These are phyloP conservation scores for Chiloscyllium punctatum DNA, from an alignment of 2,797 vertebrate species.

Conservation along the genomic window DNA sequence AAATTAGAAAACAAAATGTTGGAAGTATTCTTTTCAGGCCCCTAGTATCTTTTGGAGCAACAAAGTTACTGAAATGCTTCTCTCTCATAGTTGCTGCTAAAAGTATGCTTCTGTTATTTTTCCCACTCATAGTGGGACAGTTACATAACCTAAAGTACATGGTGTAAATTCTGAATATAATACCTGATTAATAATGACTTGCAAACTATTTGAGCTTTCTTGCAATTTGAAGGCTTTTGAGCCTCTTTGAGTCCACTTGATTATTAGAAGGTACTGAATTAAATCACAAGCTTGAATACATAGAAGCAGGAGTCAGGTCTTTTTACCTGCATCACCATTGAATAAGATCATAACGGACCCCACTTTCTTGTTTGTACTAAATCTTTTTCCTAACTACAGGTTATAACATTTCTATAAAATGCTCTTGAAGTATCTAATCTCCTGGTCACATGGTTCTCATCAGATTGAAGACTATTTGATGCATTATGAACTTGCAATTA, in stretches of 20 bases:
- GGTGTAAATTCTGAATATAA: background rate
- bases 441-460: background rate
- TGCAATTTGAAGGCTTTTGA: background rate
- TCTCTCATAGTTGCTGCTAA: background rate
- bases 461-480: background rate
- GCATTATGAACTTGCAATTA: background rate
- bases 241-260: background rate
- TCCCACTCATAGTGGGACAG: no score
- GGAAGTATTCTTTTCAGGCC: background rate
- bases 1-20: background rate
- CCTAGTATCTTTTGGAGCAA: background rate
- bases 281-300: background rate
- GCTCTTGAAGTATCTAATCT: background rate
- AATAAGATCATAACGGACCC: no score
- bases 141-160: no score
- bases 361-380: background rate
- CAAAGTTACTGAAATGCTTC: background rate
- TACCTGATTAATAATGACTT: background rate
- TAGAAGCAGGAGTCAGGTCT: no score
- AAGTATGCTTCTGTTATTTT: background rate
- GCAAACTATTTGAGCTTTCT: background rate
- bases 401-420: background rate
- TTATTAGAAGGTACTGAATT: background rate
- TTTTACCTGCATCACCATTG: no score
- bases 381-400: background rate